Evolutionary conservation across 2,113 vertebrate species (phyloP), one percentile per base, ranked within the genome.

Genomic region (Corythornis cristatus): DNA sequence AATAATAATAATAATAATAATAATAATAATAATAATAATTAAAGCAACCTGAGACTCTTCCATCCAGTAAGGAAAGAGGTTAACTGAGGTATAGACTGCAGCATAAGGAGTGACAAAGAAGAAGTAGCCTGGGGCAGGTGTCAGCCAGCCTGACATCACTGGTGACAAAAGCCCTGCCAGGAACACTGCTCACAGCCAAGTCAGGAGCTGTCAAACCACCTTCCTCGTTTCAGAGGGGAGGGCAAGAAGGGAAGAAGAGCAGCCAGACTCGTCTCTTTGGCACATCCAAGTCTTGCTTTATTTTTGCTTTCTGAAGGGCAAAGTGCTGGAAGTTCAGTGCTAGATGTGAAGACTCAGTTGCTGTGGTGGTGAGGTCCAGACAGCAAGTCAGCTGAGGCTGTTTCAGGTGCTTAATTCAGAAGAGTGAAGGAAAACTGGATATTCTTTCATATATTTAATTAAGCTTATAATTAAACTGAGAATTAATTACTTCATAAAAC

Each of bases 121-220:
- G 84, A 45, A 77, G 53, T 3, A 82, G 46, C 45, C 73, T 42
- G 56, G 25, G 61, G 75, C 73, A 62, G 33, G 23, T 28, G n/a
- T 35, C 89, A 93, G 61, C 12, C 80, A 76, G 80, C 8, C 23
- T 48, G 75, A 71, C 70, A 31, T 0, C 8, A 46, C 29, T 28
- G 70, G 50, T 14, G 37, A 82, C 28, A 65, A 51, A 48, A 67
- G 54, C 33, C 74, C 72, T 54, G 75, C 25, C 78, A 48, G 35
- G 1, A 53, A 17, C 2, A 1, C 9, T 20, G 53, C 79, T 86
- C 35, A 15, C 3, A 15, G 65, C 3, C 8, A 31, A 19, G 5
- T 23, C 54, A 43, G 45, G 50, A 68, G 53, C 15, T 48, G 48
- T 28, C 62, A 62, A n/a, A 50, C 0, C 0, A 37, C 1, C 8